Evolutionary conservation across 2,113 vertebrate species (phyloP).

Genomic region (Platycercus adscitus): DNA sequence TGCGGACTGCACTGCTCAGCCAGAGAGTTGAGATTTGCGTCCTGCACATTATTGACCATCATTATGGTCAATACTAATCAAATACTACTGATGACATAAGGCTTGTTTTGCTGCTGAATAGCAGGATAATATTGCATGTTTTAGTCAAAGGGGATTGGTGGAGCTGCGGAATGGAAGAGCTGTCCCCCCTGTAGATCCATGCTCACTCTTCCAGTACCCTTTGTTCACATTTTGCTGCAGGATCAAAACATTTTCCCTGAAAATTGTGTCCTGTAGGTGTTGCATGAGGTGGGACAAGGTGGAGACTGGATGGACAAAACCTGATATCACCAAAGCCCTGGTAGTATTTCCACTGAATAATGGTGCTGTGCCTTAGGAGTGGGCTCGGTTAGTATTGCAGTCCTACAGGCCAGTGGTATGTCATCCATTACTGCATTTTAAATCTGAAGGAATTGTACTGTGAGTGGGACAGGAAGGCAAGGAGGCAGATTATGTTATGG

Average conservation of each 20-base stretch:
- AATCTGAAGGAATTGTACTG: background rate
- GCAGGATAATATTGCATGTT: background rate
- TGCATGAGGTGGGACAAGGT: background rate
- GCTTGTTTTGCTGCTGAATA: background rate
- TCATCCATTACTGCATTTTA: background rate
- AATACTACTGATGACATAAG: background rate
- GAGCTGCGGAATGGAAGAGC: background rate
- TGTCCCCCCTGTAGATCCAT: background rate
- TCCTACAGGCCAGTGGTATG: background rate
- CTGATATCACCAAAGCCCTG: background rate
- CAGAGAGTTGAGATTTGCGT: background rate
- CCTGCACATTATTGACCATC: background rate
- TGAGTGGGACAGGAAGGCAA: background rate
- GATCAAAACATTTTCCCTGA: fast-evolving
- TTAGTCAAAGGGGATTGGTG: background rate
- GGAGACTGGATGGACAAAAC: background rate
- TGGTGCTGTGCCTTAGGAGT: background rate
- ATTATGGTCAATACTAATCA: background rate
- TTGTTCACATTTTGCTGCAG: fast-evolving
- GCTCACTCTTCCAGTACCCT: background rate
- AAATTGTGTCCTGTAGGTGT: background rate
- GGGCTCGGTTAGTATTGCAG: fast-evolving
- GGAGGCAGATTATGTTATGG: background rate
- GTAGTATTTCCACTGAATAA: background rate
- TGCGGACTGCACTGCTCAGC: background rate